phyloP scores from a whole-genome alignment of 1,140 invertebrate species.

The Trachelipus rathkii region DNA sequence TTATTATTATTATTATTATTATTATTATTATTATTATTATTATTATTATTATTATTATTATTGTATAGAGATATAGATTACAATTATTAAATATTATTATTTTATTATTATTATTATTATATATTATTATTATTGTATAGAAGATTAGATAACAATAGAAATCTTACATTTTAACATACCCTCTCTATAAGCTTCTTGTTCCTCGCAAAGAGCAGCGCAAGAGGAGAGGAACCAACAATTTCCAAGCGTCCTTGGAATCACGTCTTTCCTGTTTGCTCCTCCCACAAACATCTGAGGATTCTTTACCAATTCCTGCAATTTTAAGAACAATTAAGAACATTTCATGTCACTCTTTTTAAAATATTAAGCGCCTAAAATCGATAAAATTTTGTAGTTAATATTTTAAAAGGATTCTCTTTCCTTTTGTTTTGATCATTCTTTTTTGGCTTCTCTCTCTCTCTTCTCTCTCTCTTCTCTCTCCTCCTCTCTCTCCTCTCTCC shows the following conservation, averaged over 20 bases:
- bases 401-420: background rate
- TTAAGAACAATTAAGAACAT: background rate
- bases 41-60: background rate
- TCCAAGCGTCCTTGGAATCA: slow-evolving; percentile 58
- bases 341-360: too few relatives aligned
- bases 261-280: slow-evolving; percentile 58
- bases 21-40: background rate
- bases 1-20: background rate
- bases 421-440: too few relatives aligned
- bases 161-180: slow-evolving; percentile 45
- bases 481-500: too few relatives aligned
- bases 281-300: slow-evolving; percentile 56
- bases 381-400: background rate
- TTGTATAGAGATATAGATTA: too few relatives aligned
- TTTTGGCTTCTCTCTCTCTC: too few relatives aligned
- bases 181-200: slow-evolving; percentile 52
- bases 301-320: slow-evolving; percentile 54
- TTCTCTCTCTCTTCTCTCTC: too few relatives aligned
- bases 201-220: slow-evolving; percentile 54
- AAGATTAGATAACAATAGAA: too few relatives aligned
- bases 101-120: too few relatives aligned
- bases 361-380: background rate
- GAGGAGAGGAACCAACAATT: slow-evolving; percentile 57
- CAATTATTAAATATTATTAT: too few relatives aligned
- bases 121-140: too few relatives aligned